A percentile compares a stretch with the other conserved stretches of the same genome.
Conservation (phyloP, 2,888 invertebrate species). For the Cyrtodaria siliqua region DNA sequence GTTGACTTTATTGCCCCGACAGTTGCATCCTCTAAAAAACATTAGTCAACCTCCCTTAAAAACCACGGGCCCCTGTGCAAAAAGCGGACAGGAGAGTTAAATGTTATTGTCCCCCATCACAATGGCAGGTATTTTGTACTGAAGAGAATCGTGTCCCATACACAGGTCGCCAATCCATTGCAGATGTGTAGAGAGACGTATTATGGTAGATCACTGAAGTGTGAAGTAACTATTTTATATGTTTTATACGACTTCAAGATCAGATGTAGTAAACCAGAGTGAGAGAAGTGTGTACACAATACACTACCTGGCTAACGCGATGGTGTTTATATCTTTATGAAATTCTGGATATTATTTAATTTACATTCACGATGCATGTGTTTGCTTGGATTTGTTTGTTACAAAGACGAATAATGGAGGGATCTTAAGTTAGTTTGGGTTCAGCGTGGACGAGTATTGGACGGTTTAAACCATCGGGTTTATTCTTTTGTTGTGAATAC, state of each 20-base stretch:
- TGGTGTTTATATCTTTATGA: too few relatives aligned
- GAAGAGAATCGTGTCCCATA: not conserved
- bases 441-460: too few relatives aligned
- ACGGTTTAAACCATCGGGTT: not conserved
- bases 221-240: slow-evolving; percentile 66
- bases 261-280: slow-evolving; percentile 10
- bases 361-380: too few relatives aligned
- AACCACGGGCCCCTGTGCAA: slow-evolving; percentile 15
- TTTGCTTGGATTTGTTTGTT: too few relatives aligned
- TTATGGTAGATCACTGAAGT: slow-evolving; percentile 38
- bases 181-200: slow-evolving; percentile 43
- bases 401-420: too few relatives aligned
- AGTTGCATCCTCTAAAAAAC: too few relatives aligned
- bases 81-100: slow-evolving; percentile 13
- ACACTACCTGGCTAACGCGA: too few relatives aligned
- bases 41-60: too few relatives aligned
- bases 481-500: slow-evolving; percentile 29
- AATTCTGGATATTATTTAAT: too few relatives aligned
- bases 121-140: slow-evolving; percentile 6
- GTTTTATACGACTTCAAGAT: slow-evolving; percentile 46
- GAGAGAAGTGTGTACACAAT: slow-evolving; percentile 18
- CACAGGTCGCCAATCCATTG: slow-evolving; percentile 11
- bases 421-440: too few relatives aligned
- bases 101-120: slow-evolving; percentile 16
- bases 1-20: too few relatives aligned